Base-by-base conservation (phyloP, 1,140 invertebrate species). In the Mylabris phalerata region DNA sequence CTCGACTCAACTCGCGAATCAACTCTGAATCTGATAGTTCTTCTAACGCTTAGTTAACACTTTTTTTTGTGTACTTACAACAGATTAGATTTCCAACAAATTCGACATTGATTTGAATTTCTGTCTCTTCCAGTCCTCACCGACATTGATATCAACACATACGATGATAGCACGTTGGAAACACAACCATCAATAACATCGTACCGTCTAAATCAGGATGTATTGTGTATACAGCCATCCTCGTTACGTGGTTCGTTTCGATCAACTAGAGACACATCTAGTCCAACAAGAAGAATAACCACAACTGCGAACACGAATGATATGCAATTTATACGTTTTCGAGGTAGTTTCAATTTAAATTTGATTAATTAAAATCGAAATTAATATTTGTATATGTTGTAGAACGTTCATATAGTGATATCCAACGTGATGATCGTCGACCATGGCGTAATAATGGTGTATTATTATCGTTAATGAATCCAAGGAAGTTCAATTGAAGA, bases 401-500 rank as follows among this genome's bases (percentile, higher is more conserved):
- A 72, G 71, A 72, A 63, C 69, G 71, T 61, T 72, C 71, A 2
- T 70, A 72, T 57, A 72, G 71, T 48, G 71, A 72, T 49, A 72
- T 72, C 44, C 71, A 72, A 51, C 62, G 67, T 49, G 66, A 70
- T 7, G 68, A 71, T 48, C 63, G 66, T 38, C 60, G 68, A 59
- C 60, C 61, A 11, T 69, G 66, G 64, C 64, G 66, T 32, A 32
- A 32, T 32, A 7, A 7, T 32, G 19, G 19, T 19, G 19, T 19
- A 19, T 19, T 19, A 19, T 32, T 32, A 32, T 7, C 32, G 32
- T 5, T 32, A 4, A 32, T 7, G 32, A 32, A 32, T 32, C 32
- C 32, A 7, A 32, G 32, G 32, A 32, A 32, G 7, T 32, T 32
- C 7, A 32, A 32, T 32, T 32, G 32, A 32, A 32, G 7, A 32